Evolutionary conservation across 2,888 invertebrate species (phyloP).

Genomic region (Macrostomum cliftonense): DNA sequence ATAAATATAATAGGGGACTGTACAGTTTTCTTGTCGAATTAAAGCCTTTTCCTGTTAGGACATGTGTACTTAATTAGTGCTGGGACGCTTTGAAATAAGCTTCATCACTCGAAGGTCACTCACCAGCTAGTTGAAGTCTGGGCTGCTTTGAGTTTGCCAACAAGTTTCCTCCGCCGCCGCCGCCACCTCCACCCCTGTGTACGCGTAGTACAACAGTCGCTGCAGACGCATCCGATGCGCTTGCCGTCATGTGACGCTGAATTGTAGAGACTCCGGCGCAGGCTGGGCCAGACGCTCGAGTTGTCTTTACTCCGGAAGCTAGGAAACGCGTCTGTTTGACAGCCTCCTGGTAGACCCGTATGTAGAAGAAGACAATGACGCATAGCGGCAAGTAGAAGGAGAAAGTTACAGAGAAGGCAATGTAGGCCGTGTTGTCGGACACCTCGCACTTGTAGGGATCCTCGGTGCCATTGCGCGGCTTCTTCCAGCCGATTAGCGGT

Average conservation of each 20-base stretch:
- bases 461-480: constrained; percentile 27
- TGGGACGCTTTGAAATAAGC: too few species aligned
- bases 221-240: background rate
- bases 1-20: too few species aligned
- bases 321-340: constrained; percentile 41
- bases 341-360: constrained; percentile 45
- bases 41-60: too few species aligned
- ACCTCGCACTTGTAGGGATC: constrained; percentile 39
- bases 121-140: too few species aligned
- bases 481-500: constrained; percentile 46
- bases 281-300: background rate
- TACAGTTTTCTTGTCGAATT: too few species aligned
- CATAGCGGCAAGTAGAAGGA: constrained; percentile 51
- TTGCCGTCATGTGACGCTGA: too few species aligned
- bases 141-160: too few species aligned
- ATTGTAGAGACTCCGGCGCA: background rate
- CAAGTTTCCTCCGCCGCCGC: constrained; percentile 11
- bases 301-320: constrained; percentile 38
- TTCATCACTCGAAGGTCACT: too few species aligned
- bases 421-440: constrained; percentile 44
- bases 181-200: too few species aligned
- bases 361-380: constrained; percentile 47
- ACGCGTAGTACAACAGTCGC: constrained; percentile 22
- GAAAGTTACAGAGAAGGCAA: constrained; percentile 47
- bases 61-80: too few species aligned